phyloP scores from a whole-genome alignment of 1,140 invertebrate genomes.

The Listronotus oregonensis region DNA sequence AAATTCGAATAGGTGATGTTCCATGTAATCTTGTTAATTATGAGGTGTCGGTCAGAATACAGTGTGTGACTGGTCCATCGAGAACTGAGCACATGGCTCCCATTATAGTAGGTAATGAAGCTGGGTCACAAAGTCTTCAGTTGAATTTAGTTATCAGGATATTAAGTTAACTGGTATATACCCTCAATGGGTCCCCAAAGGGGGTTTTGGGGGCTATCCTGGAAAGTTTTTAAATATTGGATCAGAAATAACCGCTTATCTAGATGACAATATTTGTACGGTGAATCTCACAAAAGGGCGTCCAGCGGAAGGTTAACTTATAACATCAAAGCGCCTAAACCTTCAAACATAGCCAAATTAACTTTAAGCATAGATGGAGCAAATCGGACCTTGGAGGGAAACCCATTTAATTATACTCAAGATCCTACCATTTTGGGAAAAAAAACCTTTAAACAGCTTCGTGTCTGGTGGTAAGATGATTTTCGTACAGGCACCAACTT shows the following conservation, averaged over 20 bases:
- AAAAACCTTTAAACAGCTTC: conserved; percentile 86
- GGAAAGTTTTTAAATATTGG: conserved; percentile 95
- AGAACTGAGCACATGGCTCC: conserved; percentile 75
- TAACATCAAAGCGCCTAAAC: conserved; percentile 74
- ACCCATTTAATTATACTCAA: conserved; percentile 85
- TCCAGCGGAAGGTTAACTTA: conserved; percentile 83
- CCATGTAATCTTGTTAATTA: conserved; percentile 88
- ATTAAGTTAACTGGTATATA: conserved; percentile 79
- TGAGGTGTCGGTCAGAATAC: conserved; percentile 89
- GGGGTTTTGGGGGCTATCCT: conserved; percentile 86
- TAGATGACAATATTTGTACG: conserved; percentile 87
- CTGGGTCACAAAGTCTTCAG: conserved; percentile 85
- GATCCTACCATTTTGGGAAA: conserved; percentile 94
- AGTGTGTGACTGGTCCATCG: conserved; percentile 83
- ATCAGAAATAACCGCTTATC: conserved; percentile 80
- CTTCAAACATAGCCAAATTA: conserved; percentile 65
- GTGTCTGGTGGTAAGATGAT: conserved; percentile 91
- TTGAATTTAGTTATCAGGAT: conserved; percentile 89
- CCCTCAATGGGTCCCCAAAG: conserved; percentile 89
- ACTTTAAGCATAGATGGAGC: conserved; percentile 85
- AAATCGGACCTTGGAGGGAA: conserved; percentile 69
- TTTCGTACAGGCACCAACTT: conserved; percentile 91
- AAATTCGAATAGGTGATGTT: conserved; percentile 89
- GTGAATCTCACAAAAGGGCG: conserved; percentile 86
- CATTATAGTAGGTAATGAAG: conserved; percentile 87